Base-by-base conservation (phyloP, 2,113 vertebrate genomes). In the Marmota flaviventris region DNA sequence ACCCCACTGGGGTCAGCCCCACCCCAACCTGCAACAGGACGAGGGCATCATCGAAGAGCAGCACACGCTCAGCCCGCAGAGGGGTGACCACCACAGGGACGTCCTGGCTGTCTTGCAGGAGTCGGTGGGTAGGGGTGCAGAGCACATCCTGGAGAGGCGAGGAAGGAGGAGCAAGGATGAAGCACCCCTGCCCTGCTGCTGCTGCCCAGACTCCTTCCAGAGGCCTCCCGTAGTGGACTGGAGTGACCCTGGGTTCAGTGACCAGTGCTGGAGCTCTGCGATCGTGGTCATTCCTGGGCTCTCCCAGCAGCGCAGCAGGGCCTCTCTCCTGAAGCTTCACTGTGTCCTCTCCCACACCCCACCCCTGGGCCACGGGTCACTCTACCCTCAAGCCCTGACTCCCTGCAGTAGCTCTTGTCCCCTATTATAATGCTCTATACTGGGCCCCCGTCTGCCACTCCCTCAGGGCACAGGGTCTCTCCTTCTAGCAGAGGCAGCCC, bases 21-120 rank as follows among this genome's bases (percentile, higher is more conserved):
- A 7, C 3, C 20, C 96, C 91, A 27, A 98, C 99, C 98, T 99
- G 98, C 81, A 99, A 85, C 25, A 99, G n/a, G 53, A 98, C 97
- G 0, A 99, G 98, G 58, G 95, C 63, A 4, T 99, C 99, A 12
- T 98, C 97, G 0, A 99, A 99, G 93, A 99, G 98, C 76, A 99
- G 97, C 85, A 98, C 37, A 0, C 99, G 96, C n/a, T 99, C 98
- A 0, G 97, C 97, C 61, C 97, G 94, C 17, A 97, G 96, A 0
- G 90, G 76, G 53, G 97, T 90, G 75, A 97, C 32, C 0, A 53
- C 93, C 58, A 99, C 92, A 0, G 98, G 96, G 0, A 98, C 1
- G 2, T 98, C 98, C 75, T 75, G 96, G 92, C 99, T 99, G 32
- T 99, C 99, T 65, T 98, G 98, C 81, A 99, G 75, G 81, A 99